A percentile compares a stretch with the other conserved stretches of the same genome.
Conservation (phyloP, 2,797 vertebrate species). For the Furcifer pardalis region DNA sequence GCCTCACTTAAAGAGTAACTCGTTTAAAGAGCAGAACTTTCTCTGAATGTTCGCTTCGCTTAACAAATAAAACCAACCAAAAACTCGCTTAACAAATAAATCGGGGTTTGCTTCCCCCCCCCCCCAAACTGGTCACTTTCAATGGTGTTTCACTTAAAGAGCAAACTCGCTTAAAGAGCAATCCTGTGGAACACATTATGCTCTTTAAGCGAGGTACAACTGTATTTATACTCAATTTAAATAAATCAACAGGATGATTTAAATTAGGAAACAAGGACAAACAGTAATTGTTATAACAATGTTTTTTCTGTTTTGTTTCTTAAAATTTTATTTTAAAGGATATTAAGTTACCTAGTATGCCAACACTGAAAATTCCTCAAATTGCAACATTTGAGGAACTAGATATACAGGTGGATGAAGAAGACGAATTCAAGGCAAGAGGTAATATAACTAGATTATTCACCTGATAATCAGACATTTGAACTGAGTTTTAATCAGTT, state of each 20-base stretch:
- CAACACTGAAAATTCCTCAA: conserved; percentile 86
- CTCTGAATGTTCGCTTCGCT: too few relatives aligned
- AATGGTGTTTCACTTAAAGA: too few relatives aligned
- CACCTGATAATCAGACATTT: conserved; percentile 11
- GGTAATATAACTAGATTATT: conserved; percentile 75
- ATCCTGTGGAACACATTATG: too few relatives aligned
- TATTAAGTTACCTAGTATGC: conserved; percentile 83
- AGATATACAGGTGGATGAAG: conserved; percentile 93
- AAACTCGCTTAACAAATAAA: too few relatives aligned
- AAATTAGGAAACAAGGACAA: background rate
- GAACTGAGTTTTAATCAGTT: background rate
- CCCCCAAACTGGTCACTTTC: too few relatives aligned
- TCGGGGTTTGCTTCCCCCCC: too few relatives aligned
- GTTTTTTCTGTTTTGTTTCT: conserved; percentile 11
- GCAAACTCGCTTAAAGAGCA: too few relatives aligned
- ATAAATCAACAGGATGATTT: background rate
- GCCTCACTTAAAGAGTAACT: too few relatives aligned
- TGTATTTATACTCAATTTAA: background rate
- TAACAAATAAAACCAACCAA: too few relatives aligned
- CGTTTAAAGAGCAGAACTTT: too few relatives aligned
- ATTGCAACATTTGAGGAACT: conserved; percentile 89
- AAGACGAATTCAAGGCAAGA: conserved; percentile 90
- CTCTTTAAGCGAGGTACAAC: too few relatives aligned
- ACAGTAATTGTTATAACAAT: conserved; percentile 11
- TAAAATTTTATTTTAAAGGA: conserved; percentile 75